phyloP scores from a whole-genome alignment of 1,140 invertebrate genomes.

The Bombus waltoni region DNA sequence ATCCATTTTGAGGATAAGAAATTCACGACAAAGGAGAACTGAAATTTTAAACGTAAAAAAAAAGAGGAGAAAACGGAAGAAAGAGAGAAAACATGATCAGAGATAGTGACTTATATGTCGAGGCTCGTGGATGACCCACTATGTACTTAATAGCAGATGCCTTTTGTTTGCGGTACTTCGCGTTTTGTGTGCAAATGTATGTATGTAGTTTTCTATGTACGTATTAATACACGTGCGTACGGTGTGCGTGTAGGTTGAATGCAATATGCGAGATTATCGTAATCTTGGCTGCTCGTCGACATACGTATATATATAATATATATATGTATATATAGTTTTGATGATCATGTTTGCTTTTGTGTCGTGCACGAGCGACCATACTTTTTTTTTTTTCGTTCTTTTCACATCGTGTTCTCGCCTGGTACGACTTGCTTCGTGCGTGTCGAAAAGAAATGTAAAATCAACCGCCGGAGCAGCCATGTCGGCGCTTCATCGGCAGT shows the following conservation, averaged over 20 bases:
- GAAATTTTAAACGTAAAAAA: not conserved
- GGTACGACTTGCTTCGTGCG: slow-evolving; percentile 38
- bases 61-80: not conserved
- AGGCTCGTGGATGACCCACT: slow-evolving; percentile 18
- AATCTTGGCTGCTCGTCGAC: slow-evolving; percentile 50
- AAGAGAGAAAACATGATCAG: slow-evolving; percentile 36
- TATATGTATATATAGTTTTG: slow-evolving; percentile 35
- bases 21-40: not conserved
- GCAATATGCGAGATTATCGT: slow-evolving; percentile 58
- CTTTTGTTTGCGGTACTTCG: slow-evolving; percentile 28
- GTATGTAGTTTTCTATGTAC: slow-evolving; percentile 58
- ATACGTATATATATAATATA: slow-evolving; percentile 25
- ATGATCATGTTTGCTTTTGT: slow-evolving; percentile 35
- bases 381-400: slow-evolving; percentile 9
- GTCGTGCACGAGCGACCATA: slow-evolving; percentile 41
- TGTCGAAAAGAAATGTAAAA: slow-evolving; percentile 45
- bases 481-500: slow-evolving; percentile 62
- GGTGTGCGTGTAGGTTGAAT: slow-evolving; percentile 62
- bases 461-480: slow-evolving; percentile 53
- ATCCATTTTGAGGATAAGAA: not conserved
- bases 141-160: slow-evolving; percentile 19
- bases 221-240: slow-evolving; percentile 61
- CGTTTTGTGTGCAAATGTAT: slow-evolving; percentile 52
- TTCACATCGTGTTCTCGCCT: slow-evolving; percentile 18
- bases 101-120: slow-evolving; percentile 24